Conservation (phyloP, 2,113 vertebrate species). For the Zosterops japonicus region DNA sequence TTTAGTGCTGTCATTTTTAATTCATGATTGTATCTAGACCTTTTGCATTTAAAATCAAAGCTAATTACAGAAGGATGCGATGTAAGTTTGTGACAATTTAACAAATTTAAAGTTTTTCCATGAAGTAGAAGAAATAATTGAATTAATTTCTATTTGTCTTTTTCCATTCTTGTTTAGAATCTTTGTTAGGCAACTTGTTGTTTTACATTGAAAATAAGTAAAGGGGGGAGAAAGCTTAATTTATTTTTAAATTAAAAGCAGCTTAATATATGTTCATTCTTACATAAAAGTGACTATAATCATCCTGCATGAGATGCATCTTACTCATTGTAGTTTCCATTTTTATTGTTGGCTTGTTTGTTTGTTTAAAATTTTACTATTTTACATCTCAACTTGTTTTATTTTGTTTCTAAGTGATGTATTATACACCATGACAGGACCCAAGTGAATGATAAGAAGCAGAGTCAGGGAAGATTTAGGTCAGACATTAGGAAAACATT, state of each 20-base stretch:
- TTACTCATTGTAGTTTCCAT: neutral
- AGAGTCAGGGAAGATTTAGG: neutral
- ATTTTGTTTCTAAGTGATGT: neutral
- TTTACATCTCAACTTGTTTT: neutral
- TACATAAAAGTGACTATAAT: neutral
- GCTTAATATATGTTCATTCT: neutral
- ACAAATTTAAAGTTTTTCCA: neutral
- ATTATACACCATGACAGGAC: neutral
- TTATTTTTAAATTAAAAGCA: neutral
- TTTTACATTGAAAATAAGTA: neutral
- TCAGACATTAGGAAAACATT: neutral
- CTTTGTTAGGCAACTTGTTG: neutral
- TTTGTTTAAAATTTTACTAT: neutral
- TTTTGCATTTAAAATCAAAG: neutral
- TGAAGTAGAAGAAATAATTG: neutral
- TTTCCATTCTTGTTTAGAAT: neutral
- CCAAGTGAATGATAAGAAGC: neutral
- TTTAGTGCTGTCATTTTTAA: neutral
- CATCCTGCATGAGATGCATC: neutral
- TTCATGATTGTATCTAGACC: neutral
- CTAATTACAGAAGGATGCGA: neutral
- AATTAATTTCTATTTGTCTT: neutral
- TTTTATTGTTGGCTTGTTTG: neutral
- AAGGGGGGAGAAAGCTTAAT: fast-evolving
- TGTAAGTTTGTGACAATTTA: neutral